phyloP scores from a whole-genome alignment of 2,797 vertebrate species.

The Danio albolineatus region DNA sequence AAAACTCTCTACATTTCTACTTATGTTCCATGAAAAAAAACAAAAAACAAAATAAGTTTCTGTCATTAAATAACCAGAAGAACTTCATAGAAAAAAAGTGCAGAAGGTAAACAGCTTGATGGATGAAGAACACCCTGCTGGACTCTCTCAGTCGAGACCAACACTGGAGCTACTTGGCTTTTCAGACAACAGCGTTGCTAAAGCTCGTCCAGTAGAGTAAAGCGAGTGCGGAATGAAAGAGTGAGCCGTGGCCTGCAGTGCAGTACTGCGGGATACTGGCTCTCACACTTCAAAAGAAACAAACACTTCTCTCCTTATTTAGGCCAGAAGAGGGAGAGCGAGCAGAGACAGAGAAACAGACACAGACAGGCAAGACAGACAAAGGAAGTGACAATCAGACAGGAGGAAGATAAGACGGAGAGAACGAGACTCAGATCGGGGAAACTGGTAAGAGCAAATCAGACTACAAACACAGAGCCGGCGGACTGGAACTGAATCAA shows the following conservation, averaged over 20 bases:
- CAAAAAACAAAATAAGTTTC: neutral
- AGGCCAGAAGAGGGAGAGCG: constrained; percentile 52
- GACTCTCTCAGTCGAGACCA: constrained; percentile 26
- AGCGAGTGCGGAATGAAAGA: constrained; percentile 42
- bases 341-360: constrained; percentile 23
- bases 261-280: constrained; percentile 49
- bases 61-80: neutral
- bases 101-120: constrained; percentile 5
- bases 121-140: constrained; percentile 13
- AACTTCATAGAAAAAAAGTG: neutral
- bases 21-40: neutral
- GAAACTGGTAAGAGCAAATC: constrained; percentile 27
- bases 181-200: constrained; percentile 40
- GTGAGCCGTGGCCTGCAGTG: constrained; percentile 51
- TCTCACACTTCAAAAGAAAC: constrained; percentile 57
- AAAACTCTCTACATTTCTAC: neutral
- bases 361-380: constrained; percentile 73
- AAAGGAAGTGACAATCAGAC: constrained; percentile 28
- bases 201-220: constrained; percentile 44
- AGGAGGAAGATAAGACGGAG: constrained; percentile 45
- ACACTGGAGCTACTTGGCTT: constrained; percentile 14
- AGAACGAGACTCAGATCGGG: constrained; percentile 20
- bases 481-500: constrained; percentile 42
- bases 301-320: constrained; percentile 59
- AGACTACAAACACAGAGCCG: constrained; percentile 22